Evolutionary conservation across 2,797 vertebrate species (phyloP), one percentile per base, ranked within the genome.

Genomic region (Percopsis omiscomaycus): DNA sequence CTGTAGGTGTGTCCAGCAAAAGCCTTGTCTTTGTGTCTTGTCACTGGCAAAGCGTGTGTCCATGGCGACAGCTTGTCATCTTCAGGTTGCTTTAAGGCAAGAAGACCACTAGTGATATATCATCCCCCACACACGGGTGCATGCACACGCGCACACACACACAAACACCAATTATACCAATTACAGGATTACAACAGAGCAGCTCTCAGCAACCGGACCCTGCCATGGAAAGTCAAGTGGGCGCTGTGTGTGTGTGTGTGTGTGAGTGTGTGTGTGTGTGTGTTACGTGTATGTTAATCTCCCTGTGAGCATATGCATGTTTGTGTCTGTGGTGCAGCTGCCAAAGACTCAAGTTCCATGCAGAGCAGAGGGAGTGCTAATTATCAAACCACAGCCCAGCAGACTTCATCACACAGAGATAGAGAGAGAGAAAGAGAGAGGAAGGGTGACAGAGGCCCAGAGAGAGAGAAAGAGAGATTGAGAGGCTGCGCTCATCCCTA

Each of bases 361-460:
- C 80, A 73, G 84, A 88, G 91, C 89, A 92, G 91, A 92, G 87
- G 90, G 84, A 90, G 90, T 85, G 71, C 92, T 94, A 95, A 95
- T 95, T 94, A 94, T 88, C 89, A 90, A 88, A 84, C 92, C 60
- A 84, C 89, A 79, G 92, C 91, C 90, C 91, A 88, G 79, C 88
- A 66, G 93, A 91, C 88, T 92, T 86, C 90, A 84, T 83, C 79
- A 85, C 80, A 86, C 78, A 66, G 60, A 73, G 71, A 66, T 59
- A 60, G 47, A 64, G 60, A 82, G 72, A 77, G 68, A 52, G 61
- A 62, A 64, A 66, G 53, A 60, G 29, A 48, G 46, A 32, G 16
- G 15, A 44, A 30, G 14, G 37, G 68, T 63, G 64, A 22, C 22
- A 22, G 22, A 22, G 22, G 22, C 22, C 22, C 22, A 55, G 55